A percentile compares a stretch with the other conserved stretches of the same genome.
Conservation (phyloP, 2,113 vertebrate species). For the Panthera leo region DNA sequence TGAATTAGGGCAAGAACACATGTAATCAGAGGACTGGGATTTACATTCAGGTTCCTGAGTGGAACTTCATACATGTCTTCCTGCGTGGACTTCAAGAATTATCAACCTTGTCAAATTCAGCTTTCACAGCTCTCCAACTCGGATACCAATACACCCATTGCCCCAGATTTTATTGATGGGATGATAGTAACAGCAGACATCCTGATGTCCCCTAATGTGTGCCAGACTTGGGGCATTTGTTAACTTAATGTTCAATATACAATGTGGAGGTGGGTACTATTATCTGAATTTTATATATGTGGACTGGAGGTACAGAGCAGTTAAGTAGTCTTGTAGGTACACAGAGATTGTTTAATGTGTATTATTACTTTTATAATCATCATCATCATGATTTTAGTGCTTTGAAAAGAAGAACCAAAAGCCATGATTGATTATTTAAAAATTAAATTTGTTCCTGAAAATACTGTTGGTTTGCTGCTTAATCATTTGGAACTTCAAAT, state of each 20-base stretch:
- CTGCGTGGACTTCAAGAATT: not conserved
- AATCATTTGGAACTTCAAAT: slow-evolving; percentile 1
- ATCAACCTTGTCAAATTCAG: not conserved
- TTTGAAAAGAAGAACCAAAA: not conserved
- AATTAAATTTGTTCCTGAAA: not conserved
- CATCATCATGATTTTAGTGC: not conserved
- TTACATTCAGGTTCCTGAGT: not conserved
- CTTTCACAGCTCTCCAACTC: not conserved
- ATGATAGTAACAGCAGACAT: not conserved
- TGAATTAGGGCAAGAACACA: not conserved
- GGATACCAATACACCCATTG: not conserved
- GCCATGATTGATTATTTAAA: not conserved
- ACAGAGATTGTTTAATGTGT: not conserved
- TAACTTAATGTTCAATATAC: not conserved
- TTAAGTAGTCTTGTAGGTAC: not conserved
- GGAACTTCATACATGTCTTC: not conserved
- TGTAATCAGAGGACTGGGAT: not conserved
- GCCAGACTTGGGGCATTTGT: not conserved
- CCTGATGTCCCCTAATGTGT: not conserved
- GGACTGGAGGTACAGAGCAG: not conserved
- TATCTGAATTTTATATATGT: not conserved
- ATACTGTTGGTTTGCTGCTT: not conserved
- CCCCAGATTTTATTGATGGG: not conserved
- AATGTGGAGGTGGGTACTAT: not conserved
- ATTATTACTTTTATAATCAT: not conserved